Percentiles rank a stretch among this genome's conserved stretches.
Evolutionary conservation across 2,113 vertebrate genomes (phyloP).

Genomic region (Protobothrops flavoviridis): DNA sequence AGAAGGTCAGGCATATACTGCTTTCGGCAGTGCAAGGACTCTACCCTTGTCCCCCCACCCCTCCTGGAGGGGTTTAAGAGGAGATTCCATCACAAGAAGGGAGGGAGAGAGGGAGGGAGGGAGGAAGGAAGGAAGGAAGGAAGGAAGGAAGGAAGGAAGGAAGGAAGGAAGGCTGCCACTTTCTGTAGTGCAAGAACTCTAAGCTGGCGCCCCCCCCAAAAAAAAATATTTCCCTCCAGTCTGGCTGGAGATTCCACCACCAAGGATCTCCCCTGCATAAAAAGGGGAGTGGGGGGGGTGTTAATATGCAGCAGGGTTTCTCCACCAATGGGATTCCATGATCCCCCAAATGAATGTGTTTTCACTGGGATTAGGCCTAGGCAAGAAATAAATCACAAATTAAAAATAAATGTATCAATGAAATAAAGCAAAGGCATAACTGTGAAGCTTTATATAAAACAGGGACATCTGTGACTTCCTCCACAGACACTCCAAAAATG

Average conservation of each 20-base stretch:
- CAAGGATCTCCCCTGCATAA: not conserved
- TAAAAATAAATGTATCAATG: not conserved
- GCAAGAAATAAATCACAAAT: not conserved
- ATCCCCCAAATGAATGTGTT: not conserved
- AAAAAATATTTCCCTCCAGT: not conserved
- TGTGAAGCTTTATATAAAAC: not conserved
- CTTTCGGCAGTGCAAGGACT: not conserved
- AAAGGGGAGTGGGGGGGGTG: rapidly evolving
- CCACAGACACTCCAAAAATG: not conserved
- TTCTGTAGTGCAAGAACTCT: not conserved
- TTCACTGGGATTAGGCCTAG: not conserved
- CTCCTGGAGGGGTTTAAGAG: not conserved
- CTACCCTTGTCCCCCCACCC: not conserved
- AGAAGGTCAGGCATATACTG: not conserved
- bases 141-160: too few species aligned
- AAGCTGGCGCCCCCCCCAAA: not conserved
- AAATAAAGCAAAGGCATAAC: not conserved
- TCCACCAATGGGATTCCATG: not conserved
- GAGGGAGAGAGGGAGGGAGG: not conserved
- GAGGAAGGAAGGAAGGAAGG: too few species aligned
- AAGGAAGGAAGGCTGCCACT: not conserved
- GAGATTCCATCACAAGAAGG: not conserved
- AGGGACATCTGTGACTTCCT: not conserved
- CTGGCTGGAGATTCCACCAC: not conserved
- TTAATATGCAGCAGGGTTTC: not conserved